Conservation (phyloP, 1,140 invertebrate genomes). For the Polypedilum pembai region DNA sequence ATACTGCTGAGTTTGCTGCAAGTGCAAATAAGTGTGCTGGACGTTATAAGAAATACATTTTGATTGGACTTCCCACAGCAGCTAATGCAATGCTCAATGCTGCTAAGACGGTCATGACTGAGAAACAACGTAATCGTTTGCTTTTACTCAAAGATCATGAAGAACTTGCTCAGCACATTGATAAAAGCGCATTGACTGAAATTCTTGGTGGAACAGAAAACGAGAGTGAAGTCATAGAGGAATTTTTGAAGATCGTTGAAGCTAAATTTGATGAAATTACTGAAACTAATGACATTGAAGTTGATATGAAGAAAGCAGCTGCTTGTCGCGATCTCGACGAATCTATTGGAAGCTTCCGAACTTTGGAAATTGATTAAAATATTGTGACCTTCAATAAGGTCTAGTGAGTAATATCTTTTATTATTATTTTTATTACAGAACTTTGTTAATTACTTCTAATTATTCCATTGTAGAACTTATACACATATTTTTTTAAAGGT, state of each 20-base stretch:
- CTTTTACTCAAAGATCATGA: not conserved
- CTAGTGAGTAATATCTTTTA: no score
- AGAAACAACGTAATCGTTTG: not conserved
- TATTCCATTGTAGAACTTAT: no score
- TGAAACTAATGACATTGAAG: not conserved
- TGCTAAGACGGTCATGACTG: not conserved
- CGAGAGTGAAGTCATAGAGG: not conserved
- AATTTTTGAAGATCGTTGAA: not conserved
- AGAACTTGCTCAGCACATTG: not conserved
- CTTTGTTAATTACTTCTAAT: no score
- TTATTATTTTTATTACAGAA: no score
- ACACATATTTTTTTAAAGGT: no score
- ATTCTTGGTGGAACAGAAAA: not conserved
- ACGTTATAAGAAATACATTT: not conserved
- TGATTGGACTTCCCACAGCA: not conserved
- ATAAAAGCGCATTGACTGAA: not conserved
- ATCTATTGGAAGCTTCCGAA: not conserved
- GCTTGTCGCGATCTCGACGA: not conserved
- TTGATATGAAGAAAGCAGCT: slow-evolving; percentile 1
- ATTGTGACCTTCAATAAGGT: not conserved
- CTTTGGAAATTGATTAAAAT: not conserved
- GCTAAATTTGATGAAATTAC: not conserved
- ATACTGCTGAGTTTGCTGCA: not conserved
- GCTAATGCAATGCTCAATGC: not conserved
- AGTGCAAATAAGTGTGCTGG: not conserved